Base-by-base conservation (phyloP, 2,113 vertebrate genomes). In the Tragelaphus scriptus region DNA sequence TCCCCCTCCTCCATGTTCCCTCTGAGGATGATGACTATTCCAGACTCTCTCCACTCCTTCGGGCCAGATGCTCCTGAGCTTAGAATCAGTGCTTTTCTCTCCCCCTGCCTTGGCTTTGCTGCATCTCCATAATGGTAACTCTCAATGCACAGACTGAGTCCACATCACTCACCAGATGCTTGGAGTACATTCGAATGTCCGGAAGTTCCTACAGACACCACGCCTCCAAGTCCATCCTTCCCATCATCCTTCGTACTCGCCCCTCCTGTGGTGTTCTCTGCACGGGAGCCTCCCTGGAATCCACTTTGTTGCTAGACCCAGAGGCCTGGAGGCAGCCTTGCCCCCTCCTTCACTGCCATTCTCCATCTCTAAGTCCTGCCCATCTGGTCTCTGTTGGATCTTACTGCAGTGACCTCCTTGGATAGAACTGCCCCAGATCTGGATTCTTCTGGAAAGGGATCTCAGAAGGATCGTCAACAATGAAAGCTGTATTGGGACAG, bases 221-320 rank as follows among this genome's bases (percentile, higher is more conserved):
- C 40, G 4, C 6, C 5, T 12, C 49, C 90, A 82, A 12, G 19
- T 7, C 12, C 4, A 9, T 40, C n/a, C 1, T 47, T 32, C 61
- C 16, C 1, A 1, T 6, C 16, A 4, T 19, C 16, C 21, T 5
- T 2, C 9, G 8, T 2, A 1, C 58, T 51, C 19, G 36, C 11
- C 0, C 32, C 25, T 17, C 19, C 32, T 3, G 3, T 9, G 3
- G 25, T 16, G 11, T 7, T 21, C 9, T 25, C n/a, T 9, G 3
- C 26, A 30, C 1, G 21, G 53, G 23, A 23, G 16, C 77, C 30
- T 32, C 16, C 1, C 49, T 5, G 1, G 15, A 15, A 4, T 10
- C 25, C 30, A 19, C 51, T 1, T n/a, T 2, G 16, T 16, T 16
- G 53, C 12, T 25, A 13, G 13, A 5, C 4, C 65, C 23, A 5